Evolutionary conservation across 2,888 invertebrate species (phyloP).

Genomic region (Euzophera pinguis): DNA sequence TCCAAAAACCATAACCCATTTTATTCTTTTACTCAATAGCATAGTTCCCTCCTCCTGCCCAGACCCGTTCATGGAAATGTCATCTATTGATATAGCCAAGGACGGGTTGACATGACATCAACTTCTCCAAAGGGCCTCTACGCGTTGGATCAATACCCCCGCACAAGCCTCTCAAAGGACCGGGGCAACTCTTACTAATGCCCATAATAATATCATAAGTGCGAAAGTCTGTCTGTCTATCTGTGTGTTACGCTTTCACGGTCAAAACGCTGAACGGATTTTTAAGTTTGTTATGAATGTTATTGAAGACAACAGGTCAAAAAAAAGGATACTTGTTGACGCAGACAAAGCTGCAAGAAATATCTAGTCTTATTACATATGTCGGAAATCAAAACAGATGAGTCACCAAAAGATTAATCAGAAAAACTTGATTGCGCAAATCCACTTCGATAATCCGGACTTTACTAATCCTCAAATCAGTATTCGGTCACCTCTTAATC

Average conservation of each 20-base stretch:
- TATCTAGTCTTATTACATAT: not conserved
- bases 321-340: not conserved
- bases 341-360: not conserved
- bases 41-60: too few species aligned
- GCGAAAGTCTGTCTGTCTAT: not conserved
- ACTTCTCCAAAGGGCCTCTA: too few species aligned
- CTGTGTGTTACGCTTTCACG: not conserved
- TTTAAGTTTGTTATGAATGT: not conserved
- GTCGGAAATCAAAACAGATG: too few species aligned
- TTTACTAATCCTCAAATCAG: slow-evolving; percentile 1
- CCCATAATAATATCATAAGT: not conserved
- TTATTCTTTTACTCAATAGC: too few species aligned
- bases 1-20: too few species aligned
- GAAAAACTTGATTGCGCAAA: not conserved
- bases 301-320: not conserved
- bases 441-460: not conserved
- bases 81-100: too few species aligned
- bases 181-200: too few species aligned
- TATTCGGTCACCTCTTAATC: slow-evolving; percentile 3
- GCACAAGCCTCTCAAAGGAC: too few species aligned
- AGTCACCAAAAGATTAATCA: too few species aligned
- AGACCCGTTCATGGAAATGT: too few species aligned
- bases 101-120: too few species aligned
- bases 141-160: too few species aligned
- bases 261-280: not conserved